These are phyloP conservation scores for Drosophila demipolita DNA, from an alignment of 2,888 invertebrate species.

Conservation along the genomic window DNA sequence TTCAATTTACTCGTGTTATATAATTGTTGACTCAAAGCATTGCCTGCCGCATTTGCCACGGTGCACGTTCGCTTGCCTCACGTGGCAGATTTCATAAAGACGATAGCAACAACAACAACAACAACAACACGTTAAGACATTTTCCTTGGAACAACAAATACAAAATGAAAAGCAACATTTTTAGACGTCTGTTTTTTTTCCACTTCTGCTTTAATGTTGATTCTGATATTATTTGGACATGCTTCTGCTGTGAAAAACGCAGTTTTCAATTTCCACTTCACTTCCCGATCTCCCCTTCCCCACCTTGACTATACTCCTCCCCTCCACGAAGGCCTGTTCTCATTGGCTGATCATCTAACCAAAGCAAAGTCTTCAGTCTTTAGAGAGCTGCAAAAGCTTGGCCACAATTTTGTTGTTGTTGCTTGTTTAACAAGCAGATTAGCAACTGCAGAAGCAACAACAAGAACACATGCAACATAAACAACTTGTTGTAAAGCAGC, in stretches of 20 bases:
- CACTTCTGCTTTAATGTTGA: background rate
- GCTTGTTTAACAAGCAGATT: slow-evolving; percentile 52
- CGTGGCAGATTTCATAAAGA: slow-evolving; percentile 54
- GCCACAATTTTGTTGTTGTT: slow-evolving; percentile 28
- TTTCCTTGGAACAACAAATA: slow-evolving; percentile 51
- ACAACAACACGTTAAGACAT: slow-evolving; percentile 24
- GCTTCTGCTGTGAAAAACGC: slow-evolving; percentile 44
- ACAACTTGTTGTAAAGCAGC: slow-evolving; percentile 35
- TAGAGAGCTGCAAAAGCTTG: slow-evolving; percentile 24
- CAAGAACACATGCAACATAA: slow-evolving; percentile 7
- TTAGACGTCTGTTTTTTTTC: background rate
- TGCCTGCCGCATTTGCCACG: slow-evolving; percentile 15
- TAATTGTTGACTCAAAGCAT: background rate
- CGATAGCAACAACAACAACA: slow-evolving; percentile 35
- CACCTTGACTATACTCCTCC: background rate
- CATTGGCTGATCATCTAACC: background rate
- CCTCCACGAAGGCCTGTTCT: background rate
- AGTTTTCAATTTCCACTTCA: slow-evolving; percentile 13
- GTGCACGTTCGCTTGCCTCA: slow-evolving; percentile 37
- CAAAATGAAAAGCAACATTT: slow-evolving; percentile 27
- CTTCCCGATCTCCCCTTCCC: background rate
- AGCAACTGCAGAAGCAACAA: slow-evolving; percentile 25
- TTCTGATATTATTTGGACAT: slow-evolving; percentile 2
- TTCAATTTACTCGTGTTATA: slow-evolving; percentile 3
- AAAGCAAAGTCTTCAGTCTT: background rate